Conservation (phyloP, 2,113 vertebrate genomes). For the Perca flavescens region DNA sequence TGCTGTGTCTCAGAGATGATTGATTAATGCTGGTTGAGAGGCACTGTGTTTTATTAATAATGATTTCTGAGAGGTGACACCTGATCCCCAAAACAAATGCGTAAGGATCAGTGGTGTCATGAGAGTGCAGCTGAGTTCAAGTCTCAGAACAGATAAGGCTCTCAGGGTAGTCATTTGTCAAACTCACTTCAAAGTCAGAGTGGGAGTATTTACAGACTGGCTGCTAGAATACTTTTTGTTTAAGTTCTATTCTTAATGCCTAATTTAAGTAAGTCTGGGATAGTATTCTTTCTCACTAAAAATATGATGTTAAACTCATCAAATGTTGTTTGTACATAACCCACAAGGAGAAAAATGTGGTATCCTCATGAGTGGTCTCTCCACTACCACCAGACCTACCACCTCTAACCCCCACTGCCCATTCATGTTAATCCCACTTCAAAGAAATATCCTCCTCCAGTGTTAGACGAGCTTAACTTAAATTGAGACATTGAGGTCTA, state of each 20-base stretch:
- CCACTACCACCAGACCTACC: not conserved
- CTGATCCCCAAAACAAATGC: conserved; percentile 67
- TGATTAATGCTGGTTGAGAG: conserved; percentile 49
- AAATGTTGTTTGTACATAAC: not conserved
- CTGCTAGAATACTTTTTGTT: conserved; percentile 22
- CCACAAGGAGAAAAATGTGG: not conserved
- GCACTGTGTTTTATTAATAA: conserved; percentile 68
- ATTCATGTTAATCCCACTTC: conserved; percentile 71
- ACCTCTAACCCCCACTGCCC: conserved; percentile 44
- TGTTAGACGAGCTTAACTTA: conserved; percentile 24
- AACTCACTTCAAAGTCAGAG: conserved; percentile 65
- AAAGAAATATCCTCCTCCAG: conserved; percentile 58
- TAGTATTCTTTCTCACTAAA: not conserved
- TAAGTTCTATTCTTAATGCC: conserved; percentile 17
- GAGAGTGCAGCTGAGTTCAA: conserved; percentile 51
- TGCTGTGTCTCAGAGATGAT: conserved; percentile 55
- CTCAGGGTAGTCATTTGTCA: conserved; percentile 58
- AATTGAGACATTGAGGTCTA: conserved; percentile 41
- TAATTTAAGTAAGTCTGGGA: not conserved
- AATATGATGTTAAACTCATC: not conserved
- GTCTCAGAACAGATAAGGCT: conserved; percentile 55
- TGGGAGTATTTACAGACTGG: conserved; percentile 50
- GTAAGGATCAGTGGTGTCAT: conserved; percentile 60
- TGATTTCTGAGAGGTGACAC: conserved; percentile 66
- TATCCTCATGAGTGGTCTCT: conserved; percentile 26